Evolutionary conservation across 2,888 invertebrate genomes (phyloP), one percentile per base, ranked within the genome.

Genomic region (Thymelicus lineola): DNA sequence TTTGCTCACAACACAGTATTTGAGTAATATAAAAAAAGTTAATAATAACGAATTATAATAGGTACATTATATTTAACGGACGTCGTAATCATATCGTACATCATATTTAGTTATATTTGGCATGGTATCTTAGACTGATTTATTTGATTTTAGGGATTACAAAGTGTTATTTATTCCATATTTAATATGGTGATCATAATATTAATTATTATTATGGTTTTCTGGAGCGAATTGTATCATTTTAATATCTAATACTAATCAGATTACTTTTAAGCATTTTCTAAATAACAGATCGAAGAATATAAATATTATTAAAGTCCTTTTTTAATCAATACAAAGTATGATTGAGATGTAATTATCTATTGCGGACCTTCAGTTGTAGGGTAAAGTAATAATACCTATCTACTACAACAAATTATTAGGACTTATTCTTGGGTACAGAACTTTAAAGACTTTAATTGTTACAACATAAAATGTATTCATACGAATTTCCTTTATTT

Each of bases 1-100:
- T 48, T 68, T 63, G 68, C 68, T 69, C 68, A 69, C 38, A 35
- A 55, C 35, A 69, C 62, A 69, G 67, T 67, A 67, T 67, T 67
- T 15, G 12, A 45, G 15, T 35, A 46, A 20, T 38, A 50, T 10
- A 38, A 20, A 0, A 59, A 66, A 66, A 12, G 14, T n/a, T 38
- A 38, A 53, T 12, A 14, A 48, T 50, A 59, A 14, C 10, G 20
- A 67, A 55, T 59, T 38, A n/a, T n/a, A n/a, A n/a, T n/a, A n/a
- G n/a, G n/a, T n/a, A 36, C 9, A 42, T 42, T 48, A 46, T 58
- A 28, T 50, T 66, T 15, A 50, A 38, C 59, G 50, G 60, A 50
- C 46, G 46, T 59, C 9, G 48, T 20, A 53, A 53, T 14, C 35
- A 12, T 50, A 50, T n/a, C 12, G 9, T 42, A n/a, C 38, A 65